phyloP scores from a whole-genome alignment of 2,797 vertebrate genomes.

The Hafferia zeledoni region DNA sequence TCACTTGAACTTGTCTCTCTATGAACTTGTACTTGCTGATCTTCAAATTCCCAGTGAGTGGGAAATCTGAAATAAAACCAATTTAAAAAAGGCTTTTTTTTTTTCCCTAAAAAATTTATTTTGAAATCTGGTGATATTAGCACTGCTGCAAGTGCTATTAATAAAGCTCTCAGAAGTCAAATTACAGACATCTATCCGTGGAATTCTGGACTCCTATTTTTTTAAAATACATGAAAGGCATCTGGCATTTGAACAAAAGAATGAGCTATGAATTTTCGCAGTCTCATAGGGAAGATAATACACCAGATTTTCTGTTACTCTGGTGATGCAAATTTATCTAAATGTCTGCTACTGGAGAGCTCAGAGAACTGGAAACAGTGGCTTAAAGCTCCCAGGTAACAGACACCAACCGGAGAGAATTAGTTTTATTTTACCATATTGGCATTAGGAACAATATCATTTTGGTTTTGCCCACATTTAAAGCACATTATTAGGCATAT shows the following conservation, averaged over 20 bases:
- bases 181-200: not conserved
- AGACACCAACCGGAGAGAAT: not conserved
- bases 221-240: not conserved
- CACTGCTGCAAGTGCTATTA: not conserved
- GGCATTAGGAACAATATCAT: not conserved
- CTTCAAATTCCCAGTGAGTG: not conserved
- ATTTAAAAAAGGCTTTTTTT: not conserved
- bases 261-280: not conserved
- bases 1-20: too few species aligned
- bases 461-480: not conserved
- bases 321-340: fast-evolving
- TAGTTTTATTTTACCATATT: not conserved
- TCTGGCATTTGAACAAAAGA: not conserved
- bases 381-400: not conserved
- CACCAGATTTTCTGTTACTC: not conserved
- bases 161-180: not conserved
- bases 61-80: not conserved
- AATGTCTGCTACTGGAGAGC: not conserved
- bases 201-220: not conserved
- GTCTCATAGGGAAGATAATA: not conserved
- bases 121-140: not conserved
- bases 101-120: not conserved
- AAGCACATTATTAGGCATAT: not conserved
- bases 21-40: not conserved
- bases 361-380: not conserved